Evolutionary conservation across 2,113 vertebrate genomes (phyloP), one percentile per base, ranked within the genome.

Genomic region (Heterochromis multidens): DNA sequence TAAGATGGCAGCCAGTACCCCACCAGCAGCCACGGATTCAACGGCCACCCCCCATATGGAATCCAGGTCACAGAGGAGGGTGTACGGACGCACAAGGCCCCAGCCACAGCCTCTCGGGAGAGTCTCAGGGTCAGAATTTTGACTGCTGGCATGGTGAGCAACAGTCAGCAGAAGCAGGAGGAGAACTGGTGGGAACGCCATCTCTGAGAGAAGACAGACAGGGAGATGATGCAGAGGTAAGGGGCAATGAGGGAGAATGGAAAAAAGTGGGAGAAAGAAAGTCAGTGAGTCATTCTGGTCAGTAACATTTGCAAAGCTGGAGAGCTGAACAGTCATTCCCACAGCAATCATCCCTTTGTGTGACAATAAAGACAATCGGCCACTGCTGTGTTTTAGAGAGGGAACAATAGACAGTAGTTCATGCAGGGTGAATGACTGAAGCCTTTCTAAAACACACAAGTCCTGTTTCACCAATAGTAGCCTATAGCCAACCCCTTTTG

Each of bases 41-140:
- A 99, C 93, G 0, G 97, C 98, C 52, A 99, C 98, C 1, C 98
- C 98, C 98, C 98, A 99, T 27, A 98, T 93, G 76, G 97, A 96
- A 93, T 99, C 98, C 97, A 99, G 97, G 94, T 99, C 97, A 4
- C 98, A 99, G 80, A 99, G 97, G 87, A 97, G 95, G 9, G 97
- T 95, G 52, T 98, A 99, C 87, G 97, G 97, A 2, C 97, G 97
- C 29, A 95, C 95, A 0, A 97, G 95, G 23, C 98, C 97, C 95
- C 98, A 95, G 9, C 97, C 97, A 0, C 98, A 99, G 74, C 98
- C 98, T 43, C 97, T 94, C 0, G 98, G 97, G 43, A 0, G 95
- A 95, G 16, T 94, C 92, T 77, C 96, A 52, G 91, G 14, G 23
- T 97, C 96, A 58, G 97, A 95, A 21, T 88, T 88, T 72, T 94